Conservation (phyloP, 2,113 vertebrate genomes). For the Misgurnus anguillicaudatus region DNA sequence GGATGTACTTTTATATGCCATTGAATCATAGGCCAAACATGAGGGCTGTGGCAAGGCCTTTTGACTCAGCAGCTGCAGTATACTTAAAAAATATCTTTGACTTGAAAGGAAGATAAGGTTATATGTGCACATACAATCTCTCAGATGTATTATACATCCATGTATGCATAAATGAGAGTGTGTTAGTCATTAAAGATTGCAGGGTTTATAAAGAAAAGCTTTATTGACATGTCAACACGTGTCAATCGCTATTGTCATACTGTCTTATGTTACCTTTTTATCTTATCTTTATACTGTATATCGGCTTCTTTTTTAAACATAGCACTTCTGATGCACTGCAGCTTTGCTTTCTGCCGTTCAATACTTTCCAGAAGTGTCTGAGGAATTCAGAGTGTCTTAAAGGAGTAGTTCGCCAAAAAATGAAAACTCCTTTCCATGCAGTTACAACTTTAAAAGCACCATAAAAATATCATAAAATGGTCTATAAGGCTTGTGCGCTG, state of each 20-base stretch:
- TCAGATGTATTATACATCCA: background rate
- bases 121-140: background rate
- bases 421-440: too few species aligned
- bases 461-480: too few species aligned
- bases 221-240: too few species aligned
- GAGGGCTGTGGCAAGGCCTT: slow-evolving; percentile 50
- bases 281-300: background rate
- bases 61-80: slow-evolving; percentile 57
- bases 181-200: background rate
- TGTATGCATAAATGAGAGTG: background rate
- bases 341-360: too few species aligned
- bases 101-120: background rate
- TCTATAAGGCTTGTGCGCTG: too few species aligned
- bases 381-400: too few species aligned
- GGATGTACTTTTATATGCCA: slow-evolving; percentile 62
- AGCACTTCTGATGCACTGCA: too few species aligned
- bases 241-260: background rate
- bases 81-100: slow-evolving; percentile 26
- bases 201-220: background rate
- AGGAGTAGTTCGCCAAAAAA: too few species aligned
- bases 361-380: too few species aligned
- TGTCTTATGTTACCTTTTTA: background rate
- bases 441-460: too few species aligned
- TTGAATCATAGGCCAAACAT: slow-evolving; percentile 56
- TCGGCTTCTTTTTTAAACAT: background rate